Percentiles rank a stretch among this genome's conserved stretches.
Evolutionary conservation across 1,140 invertebrate genomes (phyloP).

Genomic region (Heliconius eleuchia): DNA sequence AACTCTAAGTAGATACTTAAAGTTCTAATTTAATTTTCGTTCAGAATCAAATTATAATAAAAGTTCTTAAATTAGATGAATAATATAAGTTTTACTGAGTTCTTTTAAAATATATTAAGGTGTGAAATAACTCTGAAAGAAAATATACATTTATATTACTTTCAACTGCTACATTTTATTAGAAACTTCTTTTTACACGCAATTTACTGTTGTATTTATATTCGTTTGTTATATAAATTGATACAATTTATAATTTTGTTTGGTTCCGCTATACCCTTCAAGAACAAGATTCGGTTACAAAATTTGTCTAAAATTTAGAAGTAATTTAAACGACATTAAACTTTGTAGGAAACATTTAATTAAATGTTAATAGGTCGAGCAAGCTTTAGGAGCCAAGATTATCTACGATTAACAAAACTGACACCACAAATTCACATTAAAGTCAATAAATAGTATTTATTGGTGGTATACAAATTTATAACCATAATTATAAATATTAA

Average conservation of each 20-base stretch:
- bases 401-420: constrained; percentile 20
- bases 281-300: constrained; percentile 6
- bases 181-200: not conserved
- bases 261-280: not conserved
- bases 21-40: constrained; percentile 37
- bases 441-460: not conserved
- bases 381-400: constrained; percentile 11
- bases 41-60: constrained; percentile 18
- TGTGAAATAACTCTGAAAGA: not conserved
- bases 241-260: not conserved
- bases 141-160: not conserved
- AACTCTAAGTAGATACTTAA: constrained; percentile 34
- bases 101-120: constrained; percentile 7
- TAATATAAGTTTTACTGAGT: constrained; percentile 22
- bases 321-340: constrained; percentile 1
- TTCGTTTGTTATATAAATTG: not conserved
- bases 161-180: not conserved
- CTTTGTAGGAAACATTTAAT: constrained; percentile 7
- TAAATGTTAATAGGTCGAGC: constrained; percentile 15
- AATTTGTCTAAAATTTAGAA: constrained; percentile 3
- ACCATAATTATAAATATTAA: not conserved
- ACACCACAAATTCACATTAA: constrained; percentile 3
- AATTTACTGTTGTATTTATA: no score
- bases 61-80: not conserved
- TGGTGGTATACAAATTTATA: not conserved